phyloP scores from a whole-genome alignment of 2,888 invertebrate genomes.

The Branchellion lobata region DNA sequence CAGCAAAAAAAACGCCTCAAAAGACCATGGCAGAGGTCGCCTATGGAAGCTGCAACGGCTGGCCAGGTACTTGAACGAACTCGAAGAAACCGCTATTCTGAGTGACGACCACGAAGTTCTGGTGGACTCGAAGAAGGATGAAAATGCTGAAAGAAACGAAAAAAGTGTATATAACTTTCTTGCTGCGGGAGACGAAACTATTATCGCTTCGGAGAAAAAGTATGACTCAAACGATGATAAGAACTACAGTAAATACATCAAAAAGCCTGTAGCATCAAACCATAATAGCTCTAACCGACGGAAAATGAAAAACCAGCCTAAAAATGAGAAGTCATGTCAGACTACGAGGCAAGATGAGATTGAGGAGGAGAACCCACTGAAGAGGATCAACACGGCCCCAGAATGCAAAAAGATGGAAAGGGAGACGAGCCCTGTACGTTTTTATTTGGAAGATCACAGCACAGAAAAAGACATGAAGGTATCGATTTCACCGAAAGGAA shows the following conservation, averaged over 20 bases:
- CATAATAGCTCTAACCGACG: not conserved
- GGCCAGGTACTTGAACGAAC: conserved; percentile 11
- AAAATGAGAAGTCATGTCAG: not conserved
- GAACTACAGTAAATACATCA: not conserved
- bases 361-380: not conserved
- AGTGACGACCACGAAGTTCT: conserved; percentile 33
- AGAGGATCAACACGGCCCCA: conserved; percentile 23
- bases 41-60: not conserved
- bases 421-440: not conserved
- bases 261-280: not conserved
- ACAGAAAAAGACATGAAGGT: conserved; percentile 14
- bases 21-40: not conserved
- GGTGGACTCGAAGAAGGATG: conserved; percentile 8
- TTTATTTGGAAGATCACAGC: not conserved
- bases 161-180: not conserved
- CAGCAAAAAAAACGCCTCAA: too few species aligned
- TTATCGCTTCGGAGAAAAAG: not conserved
- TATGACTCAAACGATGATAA: not conserved
- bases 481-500: not conserved
- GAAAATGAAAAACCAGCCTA: not conserved
- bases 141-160: not conserved
- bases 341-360: not conserved
- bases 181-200: not conserved
- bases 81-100: conserved; percentile 46
- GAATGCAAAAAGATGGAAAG: not conserved